Conservation (phyloP, 2,888 invertebrate species). For the Encarsia formosa region DNA sequence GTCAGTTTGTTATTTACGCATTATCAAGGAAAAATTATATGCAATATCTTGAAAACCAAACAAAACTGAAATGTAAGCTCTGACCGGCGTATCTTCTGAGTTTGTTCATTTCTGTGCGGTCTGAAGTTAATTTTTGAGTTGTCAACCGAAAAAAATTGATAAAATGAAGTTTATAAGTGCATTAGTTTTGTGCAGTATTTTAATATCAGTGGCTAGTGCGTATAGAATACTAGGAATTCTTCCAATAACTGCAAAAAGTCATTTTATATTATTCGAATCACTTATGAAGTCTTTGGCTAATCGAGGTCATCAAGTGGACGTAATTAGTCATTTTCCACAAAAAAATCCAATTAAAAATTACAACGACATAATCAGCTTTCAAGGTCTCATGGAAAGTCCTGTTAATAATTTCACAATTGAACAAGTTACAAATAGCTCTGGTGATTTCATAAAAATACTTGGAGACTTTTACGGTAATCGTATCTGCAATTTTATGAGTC, state of each 20-base stretch:
- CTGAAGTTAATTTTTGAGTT: too few relatives aligned
- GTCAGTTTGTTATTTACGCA: too few relatives aligned
- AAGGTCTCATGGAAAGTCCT: conserved; percentile 19
- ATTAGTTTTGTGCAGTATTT: too few relatives aligned
- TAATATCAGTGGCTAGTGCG: too few relatives aligned
- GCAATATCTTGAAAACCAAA: too few relatives aligned
- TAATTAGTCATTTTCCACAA: conserved; percentile 43
- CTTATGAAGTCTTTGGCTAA: conserved; percentile 48
- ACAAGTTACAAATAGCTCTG: neutral
- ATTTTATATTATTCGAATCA: conserved; percentile 50
- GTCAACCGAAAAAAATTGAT: too few relatives aligned
- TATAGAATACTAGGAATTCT: conserved; percentile 51
- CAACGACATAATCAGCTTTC: conserved; percentile 41
- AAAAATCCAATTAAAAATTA: conserved; percentile 41
- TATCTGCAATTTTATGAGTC: conserved; percentile 27
- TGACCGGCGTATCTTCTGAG: too few relatives aligned
- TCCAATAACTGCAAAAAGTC: conserved; percentile 51
- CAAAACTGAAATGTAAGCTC: too few relatives aligned
- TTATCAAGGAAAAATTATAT: too few relatives aligned
- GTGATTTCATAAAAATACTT: neutral
- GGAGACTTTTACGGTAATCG: conserved; percentile 24
- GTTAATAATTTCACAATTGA: conserved; percentile 34
- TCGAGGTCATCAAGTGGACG: conserved; percentile 51
- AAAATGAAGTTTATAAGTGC: too few relatives aligned
- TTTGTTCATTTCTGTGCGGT: too few relatives aligned